Conservation (phyloP, 2,888 invertebrate genomes). For the Ectemnius lituratus region DNA sequence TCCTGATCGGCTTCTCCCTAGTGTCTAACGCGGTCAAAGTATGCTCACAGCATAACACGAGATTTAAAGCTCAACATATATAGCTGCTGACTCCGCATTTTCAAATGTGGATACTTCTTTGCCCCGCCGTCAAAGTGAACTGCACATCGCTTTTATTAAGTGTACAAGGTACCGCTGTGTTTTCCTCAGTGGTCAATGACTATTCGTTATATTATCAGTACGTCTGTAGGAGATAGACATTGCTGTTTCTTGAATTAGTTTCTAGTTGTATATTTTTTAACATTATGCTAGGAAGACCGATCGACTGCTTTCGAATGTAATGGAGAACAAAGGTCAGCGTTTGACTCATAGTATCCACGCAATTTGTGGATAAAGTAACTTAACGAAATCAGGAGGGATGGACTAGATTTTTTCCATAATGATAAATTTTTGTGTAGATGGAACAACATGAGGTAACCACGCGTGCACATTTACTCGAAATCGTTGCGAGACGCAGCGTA, state of each 20-base stretch:
- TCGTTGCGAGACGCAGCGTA: conserved; percentile 9
- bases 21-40: too few relatives aligned
- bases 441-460: conserved; percentile 35
- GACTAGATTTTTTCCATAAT: conserved; percentile 19
- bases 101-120: conserved; percentile 15
- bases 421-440: conserved; percentile 15
- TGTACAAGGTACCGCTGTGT: conserved; percentile 18
- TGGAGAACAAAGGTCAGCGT: too few relatives aligned
- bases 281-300: conserved; percentile 22
- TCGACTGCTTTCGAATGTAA: conserved; percentile 19
- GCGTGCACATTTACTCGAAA: conserved; percentile 45
- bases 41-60: too few relatives aligned
- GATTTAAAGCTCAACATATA: too few relatives aligned
- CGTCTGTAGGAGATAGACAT: conserved; percentile 18
- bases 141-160: conserved; percentile 46
- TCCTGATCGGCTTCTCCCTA: too few relatives aligned
- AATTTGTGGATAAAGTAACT: too few relatives aligned
- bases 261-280: conserved; percentile 38
- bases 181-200: conserved; percentile 18
- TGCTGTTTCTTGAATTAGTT: conserved; percentile 25
- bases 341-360: conserved; percentile 9
- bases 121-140: conserved; percentile 17
- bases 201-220: conserved; percentile 27
- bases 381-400: conserved; percentile 5
- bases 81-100: conserved; percentile 21